Evolutionary conservation across 1,140 invertebrate species (phyloP).

Genomic region (Bombus impatiens): DNA sequence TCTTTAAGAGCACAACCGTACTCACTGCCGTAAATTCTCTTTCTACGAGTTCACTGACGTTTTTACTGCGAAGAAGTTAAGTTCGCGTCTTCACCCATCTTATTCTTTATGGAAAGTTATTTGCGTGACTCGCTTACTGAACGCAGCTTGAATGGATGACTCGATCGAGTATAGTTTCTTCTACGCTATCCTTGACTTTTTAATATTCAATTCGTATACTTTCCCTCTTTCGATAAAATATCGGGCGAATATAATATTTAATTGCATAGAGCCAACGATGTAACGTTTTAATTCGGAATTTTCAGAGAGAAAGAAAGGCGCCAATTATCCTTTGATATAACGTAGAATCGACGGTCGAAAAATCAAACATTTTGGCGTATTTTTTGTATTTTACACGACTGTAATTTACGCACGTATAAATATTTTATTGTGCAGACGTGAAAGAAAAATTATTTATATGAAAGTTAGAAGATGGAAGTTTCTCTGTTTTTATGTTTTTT

Average conservation of each 20-base stretch:
- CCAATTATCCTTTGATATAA: neutral
- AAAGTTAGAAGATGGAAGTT: too few relatives aligned
- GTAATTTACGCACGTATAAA: neutral
- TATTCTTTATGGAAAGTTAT: conserved; percentile 16
- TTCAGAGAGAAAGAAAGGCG: neutral
- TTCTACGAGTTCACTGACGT: conserved; percentile 38
- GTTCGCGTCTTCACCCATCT: conserved; percentile 17
- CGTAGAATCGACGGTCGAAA: neutral
- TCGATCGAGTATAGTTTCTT: neutral
- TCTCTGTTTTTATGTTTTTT: too few relatives aligned
- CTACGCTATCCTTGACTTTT: too few relatives aligned
- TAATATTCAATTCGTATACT: neutral
- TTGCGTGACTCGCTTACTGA: conserved; percentile 16
- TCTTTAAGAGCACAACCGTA: conserved; percentile 13
- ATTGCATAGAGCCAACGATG: neutral
- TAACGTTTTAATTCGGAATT: neutral
- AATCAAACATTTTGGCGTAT: neutral
- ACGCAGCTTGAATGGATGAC: neutral
- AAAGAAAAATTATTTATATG: neutral
- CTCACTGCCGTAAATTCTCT: conserved; percentile 17
- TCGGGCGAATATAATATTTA: neutral
- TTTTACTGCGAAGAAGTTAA: conserved; percentile 31
- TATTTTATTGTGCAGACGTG: neutral
- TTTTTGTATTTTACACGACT: too few relatives aligned
- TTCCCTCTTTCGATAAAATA: neutral